Base-by-base conservation (phyloP, 2,888 invertebrate species). In the Diadromus collaris region DNA sequence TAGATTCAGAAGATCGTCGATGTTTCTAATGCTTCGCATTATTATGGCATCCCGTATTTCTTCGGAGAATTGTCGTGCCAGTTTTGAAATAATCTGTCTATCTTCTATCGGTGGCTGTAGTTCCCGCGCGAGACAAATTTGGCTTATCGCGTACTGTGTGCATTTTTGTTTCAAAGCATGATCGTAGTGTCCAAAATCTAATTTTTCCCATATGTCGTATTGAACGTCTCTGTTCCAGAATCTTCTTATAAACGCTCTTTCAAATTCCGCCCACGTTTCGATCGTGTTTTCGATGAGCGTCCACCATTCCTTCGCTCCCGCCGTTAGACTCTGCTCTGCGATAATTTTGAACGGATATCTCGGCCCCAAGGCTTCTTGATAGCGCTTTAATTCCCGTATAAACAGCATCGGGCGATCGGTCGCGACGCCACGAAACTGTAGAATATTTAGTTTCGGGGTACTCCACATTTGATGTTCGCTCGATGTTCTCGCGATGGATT, bases 121-220 rank as follows among this genome's bases (percentile, higher is more conserved):
- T 6, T 64, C 64, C 2, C 44, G 10, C 27, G 64, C 46, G 6
- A 46, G 27, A 16, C 64, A 46, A 5, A 64, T 64, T 4, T 29
- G 16, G 24, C 46, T 46, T 7, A 64, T 10, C 5, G 64, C 64
- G 46, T 64, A 64, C 2, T 46, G n/a, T 3, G 46, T 4, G 1
- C 64, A 9, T n/a, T 64, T 64, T 29, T 46, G 64, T 46, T 27
- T 5, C n/a, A n/a, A n/a, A n/a, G n/a, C n/a, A n/a, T n/a, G n/a
- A n/a, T 4, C 41, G n/a, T 34, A 34, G 19, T 19, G 34, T 2
- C 34, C 58, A n/a, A 32, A 60, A 16, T 34, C 58, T 0, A 60
- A 16, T n/a, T n/a, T 60, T 34, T 60, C 58, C 0, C 32, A n/a
- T 0, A 60, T 7, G 3, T 29, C 56, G 16, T 56, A 56, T 16